Evolutionary conservation across 92 coral and sea anemone genomes (phyloP).

Genomic region (Siderastrea siderea): DNA sequence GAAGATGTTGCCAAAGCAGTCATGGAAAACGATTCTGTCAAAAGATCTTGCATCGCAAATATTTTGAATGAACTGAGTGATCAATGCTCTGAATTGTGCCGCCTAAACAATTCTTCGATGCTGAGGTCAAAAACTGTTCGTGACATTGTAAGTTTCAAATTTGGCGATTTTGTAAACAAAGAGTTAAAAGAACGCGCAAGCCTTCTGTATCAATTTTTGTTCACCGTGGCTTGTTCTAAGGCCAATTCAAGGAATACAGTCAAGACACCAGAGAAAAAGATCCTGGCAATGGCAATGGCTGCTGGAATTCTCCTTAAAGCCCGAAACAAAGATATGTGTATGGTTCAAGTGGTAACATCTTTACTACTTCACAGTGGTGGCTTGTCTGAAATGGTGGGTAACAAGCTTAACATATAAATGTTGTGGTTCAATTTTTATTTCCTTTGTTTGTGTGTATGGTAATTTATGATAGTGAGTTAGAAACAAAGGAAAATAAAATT

Average conservation of each 20-base stretch:
- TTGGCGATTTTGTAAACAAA: conserved; percentile 38
- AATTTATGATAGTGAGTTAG: too few species aligned
- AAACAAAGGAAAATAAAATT: too few species aligned
- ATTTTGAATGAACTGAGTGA: conserved; percentile 28
- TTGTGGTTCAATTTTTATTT: too few species aligned
- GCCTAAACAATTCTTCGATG: conserved; percentile 24
- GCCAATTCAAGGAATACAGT: conserved; percentile 30
- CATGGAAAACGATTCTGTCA: conserved; percentile 28
- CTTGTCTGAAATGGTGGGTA: conserved; percentile 15
- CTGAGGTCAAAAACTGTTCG: conserved; percentile 20
- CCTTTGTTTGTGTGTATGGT: too few species aligned
- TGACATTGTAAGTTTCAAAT: conserved; percentile 38
- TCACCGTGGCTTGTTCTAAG: conserved; percentile 31
- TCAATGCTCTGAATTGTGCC: conserved; percentile 26
- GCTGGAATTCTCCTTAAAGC: conserved; percentile 42
- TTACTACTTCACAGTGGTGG: conserved; percentile 45
- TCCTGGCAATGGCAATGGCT: conserved; percentile 31
- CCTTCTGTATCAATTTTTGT: conserved; percentile 34
- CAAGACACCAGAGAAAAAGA: conserved; percentile 45
- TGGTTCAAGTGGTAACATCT: conserved; percentile 39
- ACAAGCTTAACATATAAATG: too few species aligned
- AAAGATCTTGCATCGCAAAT: conserved; percentile 28
- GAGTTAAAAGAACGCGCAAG: conserved; percentile 47
- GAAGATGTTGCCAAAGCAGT: conserved; percentile 52
- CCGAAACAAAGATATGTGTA: conserved; percentile 39